Percentiles rank a stretch among this genome's conserved stretches.
Conservation (phyloP, 2,113 vertebrate genomes). For the Nannospalax galili region DNA sequence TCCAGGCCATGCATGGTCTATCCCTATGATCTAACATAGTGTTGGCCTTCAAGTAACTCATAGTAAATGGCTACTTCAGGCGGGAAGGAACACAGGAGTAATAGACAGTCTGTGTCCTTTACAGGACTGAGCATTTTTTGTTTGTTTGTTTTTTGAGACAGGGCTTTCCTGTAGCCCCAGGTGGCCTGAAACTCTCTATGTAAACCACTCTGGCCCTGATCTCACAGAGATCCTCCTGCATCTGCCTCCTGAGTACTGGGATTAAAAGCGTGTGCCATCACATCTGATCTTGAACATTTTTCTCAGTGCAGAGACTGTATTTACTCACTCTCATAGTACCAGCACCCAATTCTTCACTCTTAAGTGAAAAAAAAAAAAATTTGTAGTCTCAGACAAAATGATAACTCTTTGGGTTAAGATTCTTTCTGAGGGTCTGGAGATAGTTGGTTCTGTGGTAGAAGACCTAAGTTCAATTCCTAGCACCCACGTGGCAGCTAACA, state of each 20-base stretch:
- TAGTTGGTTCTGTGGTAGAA: no score
- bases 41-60: background rate
- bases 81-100: background rate
- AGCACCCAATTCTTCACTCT: background rate
- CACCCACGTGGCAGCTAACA: no score
- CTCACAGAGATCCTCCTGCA: no score
- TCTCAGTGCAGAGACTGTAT: background rate
- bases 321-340: background rate
- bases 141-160: no score
- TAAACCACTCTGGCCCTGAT: no score
- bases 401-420: background rate
- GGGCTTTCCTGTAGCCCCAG: no score
- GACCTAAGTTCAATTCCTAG: no score
- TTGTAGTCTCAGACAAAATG: background rate
- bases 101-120: background rate
- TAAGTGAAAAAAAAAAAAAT: background rate
- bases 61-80: background rate
- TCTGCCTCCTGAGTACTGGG: no score
- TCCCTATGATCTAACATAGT: background rate
- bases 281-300: background rate
- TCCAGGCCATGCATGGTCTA: background rate
- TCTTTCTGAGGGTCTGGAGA: no score
- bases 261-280: no score
- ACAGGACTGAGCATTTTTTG: background rate
- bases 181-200: no score